Evolutionary conservation across 1,140 invertebrate genomes (phyloP).

Genomic region (Palaemon carinicauda): DNA sequence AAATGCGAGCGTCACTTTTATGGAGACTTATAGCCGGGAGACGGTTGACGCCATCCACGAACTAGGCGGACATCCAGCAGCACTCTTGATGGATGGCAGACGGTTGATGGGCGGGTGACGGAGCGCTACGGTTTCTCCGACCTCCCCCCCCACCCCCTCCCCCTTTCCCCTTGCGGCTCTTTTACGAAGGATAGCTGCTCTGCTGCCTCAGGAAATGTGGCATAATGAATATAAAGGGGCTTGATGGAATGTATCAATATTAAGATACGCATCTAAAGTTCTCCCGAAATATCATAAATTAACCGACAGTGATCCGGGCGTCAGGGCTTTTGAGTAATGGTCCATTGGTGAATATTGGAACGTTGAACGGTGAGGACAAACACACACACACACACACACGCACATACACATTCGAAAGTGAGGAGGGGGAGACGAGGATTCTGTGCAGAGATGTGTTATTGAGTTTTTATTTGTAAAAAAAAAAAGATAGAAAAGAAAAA

Average conservation of each 20-base stretch:
- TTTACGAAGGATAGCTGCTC: no score
- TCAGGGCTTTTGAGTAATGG: constrained; percentile 21
- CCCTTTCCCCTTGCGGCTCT: no score
- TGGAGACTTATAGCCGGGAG: constrained; percentile 54
- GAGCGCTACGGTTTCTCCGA: neutral
- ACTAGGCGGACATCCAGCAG: constrained; percentile 44
- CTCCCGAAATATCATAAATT: constrained; percentile 30
- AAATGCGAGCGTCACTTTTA: constrained; percentile 57
- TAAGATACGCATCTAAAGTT: constrained; percentile 29
- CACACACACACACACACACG: neutral
- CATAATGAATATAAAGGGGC: constrained; percentile 25
- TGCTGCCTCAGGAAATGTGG: neutral
- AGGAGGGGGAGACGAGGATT: neutral
- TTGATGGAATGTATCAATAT: constrained; percentile 45
- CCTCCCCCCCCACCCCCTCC: no score
- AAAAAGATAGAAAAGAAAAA: neutral
- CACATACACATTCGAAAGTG: neutral
- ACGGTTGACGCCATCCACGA: constrained; percentile 54
- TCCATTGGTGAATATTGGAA: constrained; percentile 25
- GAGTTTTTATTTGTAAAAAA: neutral
- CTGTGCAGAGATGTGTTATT: neutral
- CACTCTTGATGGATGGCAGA: constrained; percentile 33
- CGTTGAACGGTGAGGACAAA: neutral
- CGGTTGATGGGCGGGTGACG: constrained; percentile 21
- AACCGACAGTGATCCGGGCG: constrained; percentile 22